Conservation (phyloP, 1,140 invertebrate genomes). For the Heliconius hermathena region DNA sequence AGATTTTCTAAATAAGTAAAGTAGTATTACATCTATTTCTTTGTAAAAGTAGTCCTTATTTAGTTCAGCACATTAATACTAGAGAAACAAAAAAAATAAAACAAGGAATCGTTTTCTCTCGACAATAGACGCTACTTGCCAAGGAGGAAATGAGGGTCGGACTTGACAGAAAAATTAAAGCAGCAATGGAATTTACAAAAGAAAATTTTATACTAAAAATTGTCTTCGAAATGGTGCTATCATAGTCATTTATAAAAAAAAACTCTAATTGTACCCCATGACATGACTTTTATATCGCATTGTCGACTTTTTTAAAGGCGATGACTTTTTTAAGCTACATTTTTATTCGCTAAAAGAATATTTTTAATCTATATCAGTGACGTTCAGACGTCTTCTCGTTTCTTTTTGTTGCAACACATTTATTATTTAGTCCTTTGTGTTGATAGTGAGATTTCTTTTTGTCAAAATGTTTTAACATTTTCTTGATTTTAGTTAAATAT, state of each 20-base stretch:
- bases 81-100: constrained; percentile 25
- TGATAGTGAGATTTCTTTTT: too few species aligned
- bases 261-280: constrained; percentile 24
- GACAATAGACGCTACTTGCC: constrained; percentile 36
- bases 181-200: constrained; percentile 21
- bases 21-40: background rate
- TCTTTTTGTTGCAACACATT: background rate
- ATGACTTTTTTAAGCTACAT: constrained; percentile 23
- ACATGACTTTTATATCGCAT: constrained; percentile 25
- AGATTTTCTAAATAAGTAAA: background rate
- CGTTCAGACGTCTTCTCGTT: background rate
- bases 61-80: constrained; percentile 7
- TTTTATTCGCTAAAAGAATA: constrained; percentile 17
- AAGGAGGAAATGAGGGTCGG: constrained; percentile 35
- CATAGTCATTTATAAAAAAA: constrained; percentile 32
- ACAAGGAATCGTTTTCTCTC: constrained; percentile 30
- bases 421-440: too few species aligned
- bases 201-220: constrained; percentile 28
- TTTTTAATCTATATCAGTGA: constrained; percentile 7
- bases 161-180: constrained; percentile 37
- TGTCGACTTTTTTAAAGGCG: constrained; percentile 16
- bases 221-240: constrained; percentile 7
- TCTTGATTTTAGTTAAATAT: too few species aligned
- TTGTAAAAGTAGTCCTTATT: background rate
- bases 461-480: too few species aligned